Percentiles rank a stretch among this genome's conserved stretches.
These are phyloP conservation scores for Lagria hirta DNA, from an alignment of 2,888 invertebrate genomes.

Conservation along the genomic window DNA sequence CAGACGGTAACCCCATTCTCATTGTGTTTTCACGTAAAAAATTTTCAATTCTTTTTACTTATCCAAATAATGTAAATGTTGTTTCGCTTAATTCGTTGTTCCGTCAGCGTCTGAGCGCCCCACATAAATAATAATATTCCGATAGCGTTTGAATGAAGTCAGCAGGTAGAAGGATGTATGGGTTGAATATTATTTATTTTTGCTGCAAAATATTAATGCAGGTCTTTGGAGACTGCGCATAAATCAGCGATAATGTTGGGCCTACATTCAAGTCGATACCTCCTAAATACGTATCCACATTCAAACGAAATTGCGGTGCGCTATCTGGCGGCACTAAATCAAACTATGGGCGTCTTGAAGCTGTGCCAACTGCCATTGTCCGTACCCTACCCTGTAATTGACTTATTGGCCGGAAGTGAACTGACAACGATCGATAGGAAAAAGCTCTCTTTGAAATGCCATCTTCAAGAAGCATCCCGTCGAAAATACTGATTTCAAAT, in stretches of 20 bases:
- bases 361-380: constrained; percentile 54
- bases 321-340: constrained; percentile 51
- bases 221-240: constrained; percentile 28
- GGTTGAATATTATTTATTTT: constrained; percentile 3
- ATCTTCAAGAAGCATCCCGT: constrained; percentile 36
- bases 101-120: too few relatives aligned
- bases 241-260: constrained; percentile 41
- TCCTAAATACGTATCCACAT: constrained; percentile 49
- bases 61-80: too few relatives aligned
- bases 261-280: constrained; percentile 44
- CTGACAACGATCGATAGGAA: constrained; percentile 48
- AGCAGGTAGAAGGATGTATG: too few relatives aligned
- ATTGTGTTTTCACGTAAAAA: too few relatives aligned
- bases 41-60: too few relatives aligned
- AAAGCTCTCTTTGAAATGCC: constrained; percentile 41
- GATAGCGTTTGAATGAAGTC: too few relatives aligned
- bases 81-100: too few relatives aligned
- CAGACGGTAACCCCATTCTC: too few relatives aligned
- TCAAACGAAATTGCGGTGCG: constrained; percentile 47
- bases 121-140: too few relatives aligned
- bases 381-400: constrained; percentile 52
- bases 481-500: constrained; percentile 12
- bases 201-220: constrained; percentile 14
- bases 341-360: constrained; percentile 53
- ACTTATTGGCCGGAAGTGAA: constrained; percentile 55